These are phyloP conservation scores for Cygnus atratus DNA, from an alignment of 2,113 vertebrate genomes.

Conservation along the genomic window DNA sequence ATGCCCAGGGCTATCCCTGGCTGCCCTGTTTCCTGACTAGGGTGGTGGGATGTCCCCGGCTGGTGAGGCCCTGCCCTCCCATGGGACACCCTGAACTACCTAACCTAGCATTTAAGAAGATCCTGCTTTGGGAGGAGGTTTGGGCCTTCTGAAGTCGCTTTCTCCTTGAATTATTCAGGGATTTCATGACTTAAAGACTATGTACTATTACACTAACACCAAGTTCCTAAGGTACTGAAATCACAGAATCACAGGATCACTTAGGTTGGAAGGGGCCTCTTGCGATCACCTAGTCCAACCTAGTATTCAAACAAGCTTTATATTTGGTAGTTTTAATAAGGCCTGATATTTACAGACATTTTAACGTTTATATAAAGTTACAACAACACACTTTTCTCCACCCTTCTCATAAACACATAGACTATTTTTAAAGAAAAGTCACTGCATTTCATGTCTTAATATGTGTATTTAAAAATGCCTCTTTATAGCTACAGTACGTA, in stretches of 20 bases:
- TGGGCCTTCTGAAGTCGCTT: background rate
- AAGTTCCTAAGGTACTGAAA: background rate
- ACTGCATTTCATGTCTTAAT: background rate
- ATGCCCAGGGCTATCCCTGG: background rate
- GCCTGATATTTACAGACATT: background rate
- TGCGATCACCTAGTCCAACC: background rate
- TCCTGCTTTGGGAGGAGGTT: too few species aligned
- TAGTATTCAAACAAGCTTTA: background rate
- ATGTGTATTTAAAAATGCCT: background rate
- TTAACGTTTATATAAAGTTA: background rate
- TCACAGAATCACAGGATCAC: background rate
- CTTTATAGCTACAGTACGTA: background rate
- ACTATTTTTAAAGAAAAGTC: background rate
- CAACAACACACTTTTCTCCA: background rate
- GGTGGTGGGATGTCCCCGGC: too few species aligned
- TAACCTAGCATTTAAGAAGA: fast-evolving
- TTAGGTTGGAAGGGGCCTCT: background rate
- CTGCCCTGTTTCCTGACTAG: background rate
- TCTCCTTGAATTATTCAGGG: background rate
- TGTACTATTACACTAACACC: background rate
- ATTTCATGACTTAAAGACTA: background rate
- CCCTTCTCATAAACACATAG: background rate
- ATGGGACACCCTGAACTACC: background rate
- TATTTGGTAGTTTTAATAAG: background rate
- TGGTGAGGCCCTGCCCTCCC: background rate